Conservation (phyloP, 1,140 invertebrate species). For the Proctacanthus coquilletti region DNA sequence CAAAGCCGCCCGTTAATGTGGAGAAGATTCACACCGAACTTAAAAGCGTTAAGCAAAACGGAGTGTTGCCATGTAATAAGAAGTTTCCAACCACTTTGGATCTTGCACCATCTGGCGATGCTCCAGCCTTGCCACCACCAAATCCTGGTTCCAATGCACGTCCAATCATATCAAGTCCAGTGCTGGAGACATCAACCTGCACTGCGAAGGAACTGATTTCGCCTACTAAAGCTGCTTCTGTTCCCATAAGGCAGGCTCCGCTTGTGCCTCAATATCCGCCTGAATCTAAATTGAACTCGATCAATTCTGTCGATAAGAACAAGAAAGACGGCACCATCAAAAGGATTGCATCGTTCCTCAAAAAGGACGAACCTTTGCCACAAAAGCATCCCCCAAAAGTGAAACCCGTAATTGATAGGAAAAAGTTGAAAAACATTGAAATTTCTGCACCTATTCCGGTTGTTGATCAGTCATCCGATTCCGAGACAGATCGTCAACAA, state of each 20-base stretch:
- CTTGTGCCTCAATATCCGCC: slow-evolving; percentile 16
- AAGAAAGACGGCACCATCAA: slow-evolving; percentile 48
- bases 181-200: slow-evolving; percentile 60
- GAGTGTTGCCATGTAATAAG: no score
- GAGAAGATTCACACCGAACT: background rate
- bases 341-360: slow-evolving; percentile 61
- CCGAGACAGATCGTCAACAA: slow-evolving; percentile 22
- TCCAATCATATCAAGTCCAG: slow-evolving; percentile 62
- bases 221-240: slow-evolving; percentile 5
- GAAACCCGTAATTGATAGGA: slow-evolving; percentile 48
- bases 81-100: no score
- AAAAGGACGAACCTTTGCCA: slow-evolving; percentile 42
- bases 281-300: slow-evolving; percentile 18
- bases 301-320: slow-evolving; percentile 19
- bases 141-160: slow-evolving; percentile 34
- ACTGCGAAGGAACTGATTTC: slow-evolving; percentile 53
- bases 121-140: slow-evolving; percentile 39
- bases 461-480: slow-evolving; percentile 18
- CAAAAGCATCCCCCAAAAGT: slow-evolving; percentile 40
- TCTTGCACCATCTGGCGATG: no score
- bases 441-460: slow-evolving; percentile 61
- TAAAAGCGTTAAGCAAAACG: slow-evolving; percentile 1
- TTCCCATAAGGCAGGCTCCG: slow-evolving; percentile 38
- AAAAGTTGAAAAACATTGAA: slow-evolving; percentile 52
- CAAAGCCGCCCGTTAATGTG: slow-evolving; percentile 6